Evolutionary conservation across 2,113 vertebrate species (phyloP), one percentile per base, ranked within the genome.

Genomic region (Xerus inauris): DNA sequence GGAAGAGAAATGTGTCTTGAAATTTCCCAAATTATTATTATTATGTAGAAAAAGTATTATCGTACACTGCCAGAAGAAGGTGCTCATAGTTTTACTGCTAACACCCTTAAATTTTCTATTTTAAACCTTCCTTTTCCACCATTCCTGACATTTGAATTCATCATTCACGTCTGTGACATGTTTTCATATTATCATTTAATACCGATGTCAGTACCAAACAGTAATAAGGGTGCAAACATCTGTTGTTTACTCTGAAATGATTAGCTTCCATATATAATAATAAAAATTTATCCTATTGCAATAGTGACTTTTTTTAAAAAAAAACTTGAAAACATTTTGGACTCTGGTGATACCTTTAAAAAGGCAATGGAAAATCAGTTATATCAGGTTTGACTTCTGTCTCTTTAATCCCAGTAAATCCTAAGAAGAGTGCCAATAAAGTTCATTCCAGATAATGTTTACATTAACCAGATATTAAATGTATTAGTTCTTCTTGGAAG

Each of bases 101-200:
- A 91, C 67, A 94, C 79, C 59, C 89, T 95, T 92, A 91, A 3
- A 94, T 92, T 92, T 97, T 96, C 96, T 97, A 98, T 98, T 98
- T 98, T 94, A 88, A 97, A 71, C 86, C 65, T 97, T 98, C 97
- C 67, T 96, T 98, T 97, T 97, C 97, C 88, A 98, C 89, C 40
- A 69, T 87, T 98, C 71, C 57, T 98, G 98, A 98, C 97, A 98
- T 87, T 94, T 98, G 97, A 98, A 98, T 98, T 98, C 98, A 97
- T 98, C 97, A 98, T 97, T 98, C 96, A 98, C 51, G 79, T 98
- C 97, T 99, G 91, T 98, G 98, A 98, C 98, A 98, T 98, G 97
- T 98, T 98, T 98, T 98, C 98, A 97, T 98, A 97, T 98, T 98
- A 97, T 98, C 98, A 97, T 98, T 99, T 98, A 98, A 98, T 98